Base-by-base conservation (phyloP, 2,113 vertebrate genomes). In the Rhinopomastus cyanomelas region DNA sequence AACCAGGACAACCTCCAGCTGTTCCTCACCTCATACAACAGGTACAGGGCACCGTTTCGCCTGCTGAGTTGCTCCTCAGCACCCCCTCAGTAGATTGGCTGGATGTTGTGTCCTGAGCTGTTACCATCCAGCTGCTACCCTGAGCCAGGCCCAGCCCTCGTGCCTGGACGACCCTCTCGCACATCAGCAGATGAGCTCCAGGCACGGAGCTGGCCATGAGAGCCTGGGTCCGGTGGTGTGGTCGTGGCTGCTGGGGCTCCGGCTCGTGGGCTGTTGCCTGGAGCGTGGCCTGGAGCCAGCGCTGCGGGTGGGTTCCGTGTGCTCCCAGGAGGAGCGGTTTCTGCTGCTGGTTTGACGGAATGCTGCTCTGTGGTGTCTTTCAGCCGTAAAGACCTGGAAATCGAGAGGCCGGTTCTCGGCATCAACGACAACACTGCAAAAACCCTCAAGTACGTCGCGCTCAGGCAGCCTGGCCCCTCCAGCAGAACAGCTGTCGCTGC, bases 331-430 rank as follows among this genome's bases (percentile, higher is more conserved):
- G 53, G 75, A 22, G 18, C 20, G 30, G 21, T 82, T 73, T 87
- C 32, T 26, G 68, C 25, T 81, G 42, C 19, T 57, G 55, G 32
- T 62, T 12, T 90, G 73, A 68, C 69, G 26, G 34, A 44, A 27
- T 53, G 27, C 52, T 88, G 30, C 77, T 93, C 64, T 85, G 17
- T 26, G 90, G 96, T 86, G 90, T 84, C 61, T 95, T 95, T 48
- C 92, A 99, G 99, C 92, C 99, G 99, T 46, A 98, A 96, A 95
- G 99, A 99, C 90, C 96, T 99, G 95, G 98, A 98, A 86, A 98
- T 99, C 56, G 98, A 99, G 97, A 98, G 99, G 96, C 99, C 99
- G 44, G 56, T 98, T 36, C 92, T 97, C 25, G 98, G 99, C 64
- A 87, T 98, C 88, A 98, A 97, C 65, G 98, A 98, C 95, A 97